Evolutionary conservation across 2,888 invertebrate genomes (phyloP), one percentile per base, ranked within the genome.

Genomic region (Drosophila glabriapex): DNA sequence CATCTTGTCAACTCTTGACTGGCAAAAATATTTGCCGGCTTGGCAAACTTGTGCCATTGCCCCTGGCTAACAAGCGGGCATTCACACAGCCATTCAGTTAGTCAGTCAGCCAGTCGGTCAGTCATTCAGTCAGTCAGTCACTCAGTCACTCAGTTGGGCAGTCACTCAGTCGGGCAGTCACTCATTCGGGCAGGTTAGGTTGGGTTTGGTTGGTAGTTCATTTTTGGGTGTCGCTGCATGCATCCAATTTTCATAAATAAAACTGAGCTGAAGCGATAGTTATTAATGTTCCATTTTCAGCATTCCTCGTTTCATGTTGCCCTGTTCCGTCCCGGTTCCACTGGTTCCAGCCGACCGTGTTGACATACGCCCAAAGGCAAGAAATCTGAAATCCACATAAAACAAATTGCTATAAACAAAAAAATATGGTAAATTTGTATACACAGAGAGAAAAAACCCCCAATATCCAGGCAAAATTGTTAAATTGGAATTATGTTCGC

Each of bases 21-120:
- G 68, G 78, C 83, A 88, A 85, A 88, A 85, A 85, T 85, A 85
- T 85, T 85, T 85, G 85, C 73, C 75, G 74, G 80, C 67, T 76
- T 75, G 73, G 72, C 83, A 83, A 88, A 83, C 80, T 80, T 83
- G 80, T 82, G 80, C 71, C 71, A 72, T 67, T 82, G 81, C 81
- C 73, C 64, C 67, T 60, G 75, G 76, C 35, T 25, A 29, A 43
- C 46, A 46, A 41, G 55, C 58, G 67, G 73, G 22, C 61, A 41
- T 62, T n/a, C 53, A 33, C 33, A 14, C 31, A 53, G 10, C 7
- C 50, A 31, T 16, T 31, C n/a, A 52, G n/a, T n/a, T n/a, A n/a
- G n/a, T n/a, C n/a, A n/a, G n/a, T 53, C n/a, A 12, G 31, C 4
- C 6, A 52, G n/a, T 37, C 61, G 39, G 58, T 6, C 49, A 10